Evolutionary conservation across 1,140 invertebrate genomes (phyloP), one percentile per base, ranked within the genome.

Genomic region (Drosophila chauvacae): DNA sequence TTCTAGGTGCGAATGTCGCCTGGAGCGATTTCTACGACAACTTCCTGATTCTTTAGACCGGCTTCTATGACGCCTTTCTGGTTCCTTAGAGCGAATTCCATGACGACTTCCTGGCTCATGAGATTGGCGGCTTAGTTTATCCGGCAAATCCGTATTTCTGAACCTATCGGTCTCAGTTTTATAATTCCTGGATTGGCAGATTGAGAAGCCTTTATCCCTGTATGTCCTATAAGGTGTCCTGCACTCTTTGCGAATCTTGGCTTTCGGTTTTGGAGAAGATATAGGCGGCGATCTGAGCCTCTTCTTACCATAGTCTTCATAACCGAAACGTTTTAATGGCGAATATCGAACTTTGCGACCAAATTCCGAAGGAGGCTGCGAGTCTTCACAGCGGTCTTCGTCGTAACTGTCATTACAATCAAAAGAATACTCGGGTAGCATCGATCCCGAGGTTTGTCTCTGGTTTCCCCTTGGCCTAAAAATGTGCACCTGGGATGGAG

Each of bases 361-460:
- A 23, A 2, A 14, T 33, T 53, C 37, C 20, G 13, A 16, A 4
- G 11, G 13, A 7, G 11, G 2, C 11, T 42, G 35, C 0, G 16
- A 5, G 1, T 47, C 10, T 10, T 44, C n/a, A 20, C 11, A 44
- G 14, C 16, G 16, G 0, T 39, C n/a, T 14, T 57, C n/a, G 20
- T 23, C 33, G n/a, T 47, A 56, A 0, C 18, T 16, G 10, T 50
- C 7, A 58, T 23, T 14, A n/a, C 37, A 50, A n/a, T 42, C 20
- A 7, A n/a, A 6, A 42, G 28, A 28, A 77, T 56, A 50, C 6
- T 39, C 48, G 16, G 41, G 23, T 7, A 73, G 28, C 4, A 60
- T 3, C 0, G 62, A 68, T 10, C 72, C 62, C 11, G 55, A 66
- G 3, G 35, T 0, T 37, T 76, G 61, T n/a, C 62, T 37, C 20